phyloP scores from a whole-genome alignment of 2,113 vertebrate species.

The Polyodon spathula region DNA sequence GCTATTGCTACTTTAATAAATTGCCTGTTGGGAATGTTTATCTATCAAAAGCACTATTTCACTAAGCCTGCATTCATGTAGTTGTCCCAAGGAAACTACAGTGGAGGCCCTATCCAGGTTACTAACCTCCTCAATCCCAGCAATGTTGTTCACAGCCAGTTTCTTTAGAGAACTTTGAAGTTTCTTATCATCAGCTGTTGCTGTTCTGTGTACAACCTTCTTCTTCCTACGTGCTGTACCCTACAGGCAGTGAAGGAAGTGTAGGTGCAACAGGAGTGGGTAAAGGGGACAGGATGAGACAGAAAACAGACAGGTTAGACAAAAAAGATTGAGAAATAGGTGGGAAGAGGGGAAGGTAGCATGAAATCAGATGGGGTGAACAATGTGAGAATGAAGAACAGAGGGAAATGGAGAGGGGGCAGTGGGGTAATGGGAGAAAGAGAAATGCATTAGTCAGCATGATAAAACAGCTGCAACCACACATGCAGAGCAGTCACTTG shows the following conservation, averaged over 20 bases:
- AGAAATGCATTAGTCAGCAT: no score
- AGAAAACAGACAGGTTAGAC: constrained; percentile 10
- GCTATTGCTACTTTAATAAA: no score
- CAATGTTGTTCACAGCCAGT: constrained; percentile 94
- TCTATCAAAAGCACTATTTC: no score
- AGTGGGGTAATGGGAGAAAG: no score
- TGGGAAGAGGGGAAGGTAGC: not conserved
- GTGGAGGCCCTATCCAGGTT: not conserved
- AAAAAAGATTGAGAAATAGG: constrained; percentile 16
- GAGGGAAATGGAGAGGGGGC: no score
- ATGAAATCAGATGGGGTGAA: no score
- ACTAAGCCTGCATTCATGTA: no score
- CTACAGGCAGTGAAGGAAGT: constrained; percentile 39
- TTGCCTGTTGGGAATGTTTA: no score
- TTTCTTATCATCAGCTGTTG: constrained; percentile 96
- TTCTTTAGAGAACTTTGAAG: constrained; percentile 97
- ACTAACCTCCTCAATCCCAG: constrained; percentile 92
- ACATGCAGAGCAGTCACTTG: no score
- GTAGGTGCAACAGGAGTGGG: constrained; percentile 20
- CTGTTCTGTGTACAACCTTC: constrained; percentile 98
- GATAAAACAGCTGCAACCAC: no score
- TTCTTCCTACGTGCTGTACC: constrained; percentile 97
- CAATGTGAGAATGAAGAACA: no score
- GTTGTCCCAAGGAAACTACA: no score
- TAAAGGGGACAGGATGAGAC: not conserved